Conservation (phyloP, 2,797 vertebrate species). For the Amblyraja radiata region DNA sequence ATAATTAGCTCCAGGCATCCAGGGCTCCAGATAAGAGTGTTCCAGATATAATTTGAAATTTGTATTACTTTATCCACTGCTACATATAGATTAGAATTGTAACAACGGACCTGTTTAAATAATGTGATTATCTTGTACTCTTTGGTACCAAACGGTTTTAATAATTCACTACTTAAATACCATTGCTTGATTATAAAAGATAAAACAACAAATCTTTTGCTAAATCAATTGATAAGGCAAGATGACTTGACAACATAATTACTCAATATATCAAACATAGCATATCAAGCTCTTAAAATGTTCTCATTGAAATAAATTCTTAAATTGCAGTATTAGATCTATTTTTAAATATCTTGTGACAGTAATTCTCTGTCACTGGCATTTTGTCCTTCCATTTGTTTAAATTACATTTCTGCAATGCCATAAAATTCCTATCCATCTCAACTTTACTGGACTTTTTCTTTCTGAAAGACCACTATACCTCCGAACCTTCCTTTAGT, state of each 20-base stretch:
- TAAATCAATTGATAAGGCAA: background rate
- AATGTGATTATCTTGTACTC: background rate
- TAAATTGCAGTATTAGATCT: background rate
- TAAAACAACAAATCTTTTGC: background rate
- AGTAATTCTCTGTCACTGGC: background rate
- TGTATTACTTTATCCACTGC: background rate
- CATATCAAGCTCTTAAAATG: background rate
- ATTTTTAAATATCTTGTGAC: background rate
- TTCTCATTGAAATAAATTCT: background rate
- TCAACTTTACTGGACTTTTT: background rate
- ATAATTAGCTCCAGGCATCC: background rate
- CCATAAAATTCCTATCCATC: background rate
- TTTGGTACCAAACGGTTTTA: background rate
- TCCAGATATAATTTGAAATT: background rate
- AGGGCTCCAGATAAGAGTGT: background rate
- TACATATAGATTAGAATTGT: background rate
- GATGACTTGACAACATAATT: background rate
- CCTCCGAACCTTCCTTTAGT: background rate
- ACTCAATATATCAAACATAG: background rate
- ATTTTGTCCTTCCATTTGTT: background rate
- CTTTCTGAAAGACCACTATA: background rate
- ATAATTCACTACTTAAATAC: conserved; percentile 12
- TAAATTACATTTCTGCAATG: background rate
- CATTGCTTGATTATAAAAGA: background rate
- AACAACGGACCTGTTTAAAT: background rate